These are phyloP conservation scores for Nomada hirtipes DNA, from an alignment of 2,888 invertebrate genomes.

Conservation along the genomic window DNA sequence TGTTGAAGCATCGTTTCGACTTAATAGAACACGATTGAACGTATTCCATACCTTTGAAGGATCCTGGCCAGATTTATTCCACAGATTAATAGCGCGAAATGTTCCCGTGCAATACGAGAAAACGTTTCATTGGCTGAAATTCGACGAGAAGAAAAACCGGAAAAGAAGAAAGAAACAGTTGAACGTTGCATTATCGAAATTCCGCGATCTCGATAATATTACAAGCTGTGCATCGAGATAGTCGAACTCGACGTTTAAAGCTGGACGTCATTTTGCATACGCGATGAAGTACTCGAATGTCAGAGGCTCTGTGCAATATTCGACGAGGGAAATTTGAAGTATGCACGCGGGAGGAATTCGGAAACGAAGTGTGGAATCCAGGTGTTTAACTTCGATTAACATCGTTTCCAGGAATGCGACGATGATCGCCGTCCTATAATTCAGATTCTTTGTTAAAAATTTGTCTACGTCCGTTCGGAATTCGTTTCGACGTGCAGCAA, in stretches of 20 bases:
- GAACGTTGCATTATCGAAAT: constrained; percentile 14
- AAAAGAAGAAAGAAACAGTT: background rate
- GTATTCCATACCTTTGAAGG: background rate
- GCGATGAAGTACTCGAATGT: background rate
- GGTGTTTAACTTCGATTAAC: background rate
- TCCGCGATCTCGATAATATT: background rate
- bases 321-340: background rate
- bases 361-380: background rate
- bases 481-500: background rate
- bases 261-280: background rate
- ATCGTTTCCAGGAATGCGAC: background rate
- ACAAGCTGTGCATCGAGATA: background rate
- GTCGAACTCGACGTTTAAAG: background rate
- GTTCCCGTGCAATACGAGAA: background rate
- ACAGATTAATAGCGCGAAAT: constrained; percentile 1
- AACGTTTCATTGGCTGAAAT: background rate
- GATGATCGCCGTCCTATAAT: background rate
- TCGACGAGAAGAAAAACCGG: too few relatives aligned
- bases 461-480: background rate
- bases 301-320: background rate
- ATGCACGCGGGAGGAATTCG: background rate
- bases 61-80: constrained; percentile 3
- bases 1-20: constrained; percentile 1
- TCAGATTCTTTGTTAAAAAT: background rate
- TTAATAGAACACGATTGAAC: constrained; percentile 16